Percentiles rank a stretch among this genome's conserved stretches.
phyloP scores from a whole-genome alignment of 92 coral and sea anemone species.

The Bergia sp. region DNA sequence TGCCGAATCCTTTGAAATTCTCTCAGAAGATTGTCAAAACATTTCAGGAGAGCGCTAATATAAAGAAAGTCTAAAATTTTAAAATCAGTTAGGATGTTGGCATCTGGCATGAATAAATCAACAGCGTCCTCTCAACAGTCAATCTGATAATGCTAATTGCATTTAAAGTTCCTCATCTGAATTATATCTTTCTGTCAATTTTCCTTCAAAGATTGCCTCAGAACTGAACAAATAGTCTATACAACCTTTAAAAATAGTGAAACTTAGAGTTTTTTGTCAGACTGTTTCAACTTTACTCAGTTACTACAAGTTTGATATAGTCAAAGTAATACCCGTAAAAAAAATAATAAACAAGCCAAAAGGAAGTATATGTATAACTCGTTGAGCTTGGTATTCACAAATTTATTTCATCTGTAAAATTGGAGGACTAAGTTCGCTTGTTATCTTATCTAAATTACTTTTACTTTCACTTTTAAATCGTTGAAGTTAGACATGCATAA shows the following conservation, averaged over 20 bases:
- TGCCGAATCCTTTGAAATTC: constrained; percentile 46
- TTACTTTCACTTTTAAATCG: background rate
- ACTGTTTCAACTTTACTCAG: background rate
- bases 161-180: too few relatives aligned
- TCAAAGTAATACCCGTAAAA: too few relatives aligned
- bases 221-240: too few relatives aligned
- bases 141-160: background rate
- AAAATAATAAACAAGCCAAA: background rate
- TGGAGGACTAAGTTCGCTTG: too few relatives aligned
- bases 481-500: background rate
- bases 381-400: too few relatives aligned
- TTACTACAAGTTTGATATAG: background rate
- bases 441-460: too few relatives aligned
- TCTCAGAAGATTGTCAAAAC: constrained; percentile 43
- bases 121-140: background rate
- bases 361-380: background rate
- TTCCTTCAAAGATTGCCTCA: background rate
- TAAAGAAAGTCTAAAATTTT: background rate
- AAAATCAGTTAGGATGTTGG: background rate
- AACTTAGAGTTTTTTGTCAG: background rate
- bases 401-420: background rate
- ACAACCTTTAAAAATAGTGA: too few relatives aligned
- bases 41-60: constrained; percentile 42
- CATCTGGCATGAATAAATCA: constrained; percentile 13
- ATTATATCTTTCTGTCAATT: too few relatives aligned